Conservation (phyloP, 2,888 invertebrate genomes). For the Chrysolina haemoptera region DNA sequence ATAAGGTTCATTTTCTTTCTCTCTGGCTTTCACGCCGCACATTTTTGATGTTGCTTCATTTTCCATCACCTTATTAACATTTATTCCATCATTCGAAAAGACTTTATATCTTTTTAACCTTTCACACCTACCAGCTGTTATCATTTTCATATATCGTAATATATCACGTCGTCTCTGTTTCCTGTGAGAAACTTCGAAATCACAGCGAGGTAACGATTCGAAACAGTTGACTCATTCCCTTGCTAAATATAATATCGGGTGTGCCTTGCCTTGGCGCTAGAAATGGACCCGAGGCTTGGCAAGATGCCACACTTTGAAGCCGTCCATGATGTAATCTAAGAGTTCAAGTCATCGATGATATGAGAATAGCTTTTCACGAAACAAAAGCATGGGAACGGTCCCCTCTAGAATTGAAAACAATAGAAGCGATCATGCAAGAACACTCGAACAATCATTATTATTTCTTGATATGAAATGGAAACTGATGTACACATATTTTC, state of each 20-base stretch:
- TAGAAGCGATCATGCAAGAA: conserved; percentile 9
- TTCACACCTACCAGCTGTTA: conserved; percentile 28
- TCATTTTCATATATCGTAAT: conserved; percentile 26
- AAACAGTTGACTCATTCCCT: conserved; percentile 53
- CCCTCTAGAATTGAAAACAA: conserved; percentile 7
- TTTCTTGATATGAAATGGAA: conserved; percentile 6
- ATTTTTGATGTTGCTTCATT: not conserved
- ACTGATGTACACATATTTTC: not conserved
- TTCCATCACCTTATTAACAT: not conserved
- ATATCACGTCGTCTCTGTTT: conserved; percentile 33
- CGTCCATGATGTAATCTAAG: conserved; percentile 39
- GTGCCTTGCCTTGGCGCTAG: conserved; percentile 54
- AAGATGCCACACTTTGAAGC: conserved; percentile 50
- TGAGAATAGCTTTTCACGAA: conserved; percentile 27
- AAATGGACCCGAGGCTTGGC: conserved; percentile 58
- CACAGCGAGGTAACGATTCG: conserved; percentile 32
- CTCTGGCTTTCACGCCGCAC: too few relatives aligned
- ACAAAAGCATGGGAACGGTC: conserved; percentile 20
- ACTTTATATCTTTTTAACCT: conserved; percentile 21
- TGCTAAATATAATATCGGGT: conserved; percentile 60
- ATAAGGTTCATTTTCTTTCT: too few relatives aligned
- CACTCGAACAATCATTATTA: conserved; percentile 11
- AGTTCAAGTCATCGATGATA: conserved; percentile 35
- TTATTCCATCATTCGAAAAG: not conserved
- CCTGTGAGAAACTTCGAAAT: conserved; percentile 40